These are phyloP conservation scores for Charanyca ferruginea DNA, from an alignment of 2,888 invertebrate species.

Conservation along the genomic window DNA sequence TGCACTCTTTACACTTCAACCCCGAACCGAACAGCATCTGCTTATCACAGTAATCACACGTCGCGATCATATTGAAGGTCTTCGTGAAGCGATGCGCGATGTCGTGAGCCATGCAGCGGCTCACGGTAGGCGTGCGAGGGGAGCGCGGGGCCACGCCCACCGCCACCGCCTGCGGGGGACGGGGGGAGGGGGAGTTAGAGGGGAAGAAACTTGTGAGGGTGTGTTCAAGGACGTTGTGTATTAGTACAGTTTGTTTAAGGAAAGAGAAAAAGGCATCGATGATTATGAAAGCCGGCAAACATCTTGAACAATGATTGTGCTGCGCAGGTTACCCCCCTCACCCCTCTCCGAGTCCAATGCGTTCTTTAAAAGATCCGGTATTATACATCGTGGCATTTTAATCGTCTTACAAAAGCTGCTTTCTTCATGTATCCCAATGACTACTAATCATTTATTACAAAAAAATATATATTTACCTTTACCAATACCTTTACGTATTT, in stretches of 20 bases:
- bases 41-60: conserved; percentile 97
- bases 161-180: conserved; percentile 22
- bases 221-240: conserved; percentile 3
- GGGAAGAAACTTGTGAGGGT: too few relatives aligned
- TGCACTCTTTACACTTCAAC: conserved; percentile 98
- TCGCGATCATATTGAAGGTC: conserved; percentile 96
- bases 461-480: too few relatives aligned
- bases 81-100: conserved; percentile 97
- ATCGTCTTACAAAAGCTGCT: too few relatives aligned
- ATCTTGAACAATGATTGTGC: too few relatives aligned
- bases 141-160: conserved; percentile 88
- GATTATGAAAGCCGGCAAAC: neutral
- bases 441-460: too few relatives aligned
- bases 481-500: too few relatives aligned
- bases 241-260: conserved; percentile 17
- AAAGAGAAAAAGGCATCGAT: conserved; percentile 13
- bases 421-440: too few relatives aligned
- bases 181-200: neutral
- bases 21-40: conserved; percentile 96
- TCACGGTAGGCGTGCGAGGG: conserved; percentile 94
- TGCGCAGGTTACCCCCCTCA: too few relatives aligned
- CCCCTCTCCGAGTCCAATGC: too few relatives aligned
- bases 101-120: conserved; percentile 95
- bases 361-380: too few relatives aligned
- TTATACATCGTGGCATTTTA: too few relatives aligned